Conservation (phyloP, 2,888 invertebrate species). For the Leucoptera coffeella region DNA sequence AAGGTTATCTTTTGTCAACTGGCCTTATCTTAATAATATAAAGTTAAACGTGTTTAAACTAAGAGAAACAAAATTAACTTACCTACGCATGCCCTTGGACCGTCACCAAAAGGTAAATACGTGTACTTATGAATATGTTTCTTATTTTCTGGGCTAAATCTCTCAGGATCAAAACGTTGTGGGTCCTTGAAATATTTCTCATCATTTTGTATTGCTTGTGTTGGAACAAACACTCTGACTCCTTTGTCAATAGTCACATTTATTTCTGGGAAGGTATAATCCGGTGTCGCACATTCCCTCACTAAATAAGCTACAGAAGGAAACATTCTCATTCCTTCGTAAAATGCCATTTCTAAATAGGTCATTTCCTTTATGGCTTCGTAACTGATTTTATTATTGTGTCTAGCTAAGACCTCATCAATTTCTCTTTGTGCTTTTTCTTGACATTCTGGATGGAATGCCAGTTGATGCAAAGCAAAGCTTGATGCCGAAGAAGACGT, state of each 20-base stretch:
- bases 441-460: slow-evolving; percentile 12
- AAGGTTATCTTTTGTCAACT: too few species aligned
- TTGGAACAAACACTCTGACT: slow-evolving; percentile 3
- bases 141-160: slow-evolving; percentile 3
- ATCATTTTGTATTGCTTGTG: slow-evolving; percentile 4
- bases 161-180: slow-evolving; percentile 3
- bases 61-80: too few species aligned
- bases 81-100: slow-evolving; percentile 5
- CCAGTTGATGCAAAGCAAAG: slow-evolving; percentile 11
- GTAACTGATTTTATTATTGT: slow-evolving; percentile 7
- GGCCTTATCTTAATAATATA: too few species aligned
- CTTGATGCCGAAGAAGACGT: slow-evolving; percentile 13
- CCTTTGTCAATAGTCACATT: slow-evolving; percentile 3
- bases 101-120: slow-evolving; percentile 5
- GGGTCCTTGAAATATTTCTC: slow-evolving; percentile 4
- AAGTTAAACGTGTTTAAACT: too few species aligned
- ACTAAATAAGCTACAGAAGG: slow-evolving; percentile 7
- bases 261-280: slow-evolving; percentile 4
- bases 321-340: slow-evolving; percentile 17
- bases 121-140: slow-evolving; percentile 2
- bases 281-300: slow-evolving; percentile 3
- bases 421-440: slow-evolving; percentile 11
- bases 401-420: slow-evolving; percentile 6
- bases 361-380: slow-evolving; percentile 17
- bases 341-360: slow-evolving; percentile 16